Base-by-base conservation (phyloP, 2,797 vertebrate species). In the Dallia pectoralis region DNA sequence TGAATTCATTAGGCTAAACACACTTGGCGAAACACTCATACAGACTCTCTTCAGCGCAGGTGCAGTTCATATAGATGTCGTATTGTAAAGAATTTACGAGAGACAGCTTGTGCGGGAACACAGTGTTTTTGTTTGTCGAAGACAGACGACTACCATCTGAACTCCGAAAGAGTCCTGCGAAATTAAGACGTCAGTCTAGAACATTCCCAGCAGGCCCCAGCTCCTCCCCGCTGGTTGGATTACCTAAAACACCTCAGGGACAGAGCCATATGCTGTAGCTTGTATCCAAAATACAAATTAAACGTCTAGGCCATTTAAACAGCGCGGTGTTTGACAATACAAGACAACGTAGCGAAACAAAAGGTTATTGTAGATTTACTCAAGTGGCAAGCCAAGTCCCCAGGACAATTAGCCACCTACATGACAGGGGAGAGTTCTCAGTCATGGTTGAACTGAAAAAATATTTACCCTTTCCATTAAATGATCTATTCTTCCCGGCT, bases 1-100 rank as follows among this genome's bases (percentile, higher is more conserved):
- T 59, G 69, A 79, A 86, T 91, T 88, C 79, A 85, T 90, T 82
- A 83, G 82, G 87, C 78, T 80, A 67, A 63, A 75, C 82, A 71
- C 86, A 85, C 84, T 22, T 73, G 81, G 69, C 33, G 68, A 87
- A 85, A 88, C 82, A 84, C 87, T 80, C 75, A 87, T 77, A 83
- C 81, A 85, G 82, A 66, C 70, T 79, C 85, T 78, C 72, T 82
- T 81, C 81, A 72, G 32, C 33, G 76, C 89, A 90, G 88, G 85
- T 89, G 85, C 84, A 83, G 72, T 67, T 19, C 8, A 19, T 79
- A 86, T 47, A 76, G 73, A 74, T 78, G n/a, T 87, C 84, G 86
- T 87, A 85, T 47, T 18, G 30, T n/a, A 44, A 44, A 44, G 12
- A 44, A 12, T 11, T 87, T 82, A 77, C 76, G 69, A 33, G 72